Evolutionary conservation across 2,888 invertebrate genomes (phyloP).

Genomic region (Sepioteuthis lessoniana): DNA sequence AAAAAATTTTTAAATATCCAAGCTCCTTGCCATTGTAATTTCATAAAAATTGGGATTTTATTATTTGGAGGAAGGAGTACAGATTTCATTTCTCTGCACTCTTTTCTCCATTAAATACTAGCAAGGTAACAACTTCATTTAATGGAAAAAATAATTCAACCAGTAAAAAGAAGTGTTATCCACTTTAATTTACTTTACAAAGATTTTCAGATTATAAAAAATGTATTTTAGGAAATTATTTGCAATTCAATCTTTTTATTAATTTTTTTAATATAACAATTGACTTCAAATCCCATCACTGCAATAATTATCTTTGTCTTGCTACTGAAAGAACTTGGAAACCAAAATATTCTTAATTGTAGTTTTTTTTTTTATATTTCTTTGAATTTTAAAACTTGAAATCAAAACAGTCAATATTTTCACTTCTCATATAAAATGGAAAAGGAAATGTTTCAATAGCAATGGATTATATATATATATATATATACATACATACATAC

Average conservation of each 20-base stretch:
- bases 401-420: background rate
- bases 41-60: background rate
- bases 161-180: background rate
- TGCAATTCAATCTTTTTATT: background rate
- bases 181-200: conserved; percentile 1
- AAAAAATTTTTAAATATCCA: background rate
- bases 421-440: background rate
- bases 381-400: background rate
- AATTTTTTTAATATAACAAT: background rate
- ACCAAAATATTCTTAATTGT: background rate
- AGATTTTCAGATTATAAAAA: background rate
- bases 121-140: background rate
- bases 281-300: background rate
- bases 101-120: too few relatives aligned
- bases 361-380: background rate
- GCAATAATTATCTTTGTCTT: background rate
- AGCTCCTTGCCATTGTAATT: background rate
- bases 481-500: too few relatives aligned
- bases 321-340: background rate
- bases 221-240: background rate
- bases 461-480: too few relatives aligned
- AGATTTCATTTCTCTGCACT: background rate
- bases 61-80: background rate
- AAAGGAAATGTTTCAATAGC: background rate
- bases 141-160: background rate